phyloP scores from a whole-genome alignment of 2,888 invertebrate genomes.

The Cerastis leucographa region DNA sequence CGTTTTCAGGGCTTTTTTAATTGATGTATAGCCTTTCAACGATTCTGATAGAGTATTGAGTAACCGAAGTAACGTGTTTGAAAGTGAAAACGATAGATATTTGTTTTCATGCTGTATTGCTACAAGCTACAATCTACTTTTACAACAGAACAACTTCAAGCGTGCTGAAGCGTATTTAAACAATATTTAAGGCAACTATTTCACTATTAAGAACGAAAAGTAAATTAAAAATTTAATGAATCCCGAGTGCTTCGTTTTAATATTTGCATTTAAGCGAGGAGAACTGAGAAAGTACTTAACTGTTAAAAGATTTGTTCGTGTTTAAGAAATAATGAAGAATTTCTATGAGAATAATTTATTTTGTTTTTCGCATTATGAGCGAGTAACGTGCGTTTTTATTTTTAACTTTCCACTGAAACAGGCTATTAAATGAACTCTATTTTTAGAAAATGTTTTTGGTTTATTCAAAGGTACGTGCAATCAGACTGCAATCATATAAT shows the following conservation, averaged over 20 bases:
- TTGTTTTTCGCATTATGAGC: constrained; percentile 13
- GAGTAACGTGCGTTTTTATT: background rate
- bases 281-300: constrained; percentile 26
- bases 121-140: background rate
- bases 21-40: constrained; percentile 11
- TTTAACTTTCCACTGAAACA: constrained; percentile 24
- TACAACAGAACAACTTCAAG: background rate
- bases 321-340: constrained; percentile 2
- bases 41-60: background rate
- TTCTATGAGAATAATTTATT: constrained; percentile 26
- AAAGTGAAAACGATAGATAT: background rate
- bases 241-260: constrained; percentile 27
- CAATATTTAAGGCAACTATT: constrained; percentile 20
- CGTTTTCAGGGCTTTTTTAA: background rate
- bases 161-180: background rate
- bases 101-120: background rate
- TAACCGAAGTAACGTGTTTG: background rate
- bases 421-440: background rate
- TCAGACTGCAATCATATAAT: no score
- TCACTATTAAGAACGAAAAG: constrained; percentile 8
- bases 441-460: no score
- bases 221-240: constrained; percentile 7
- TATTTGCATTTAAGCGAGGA: constrained; percentile 33
- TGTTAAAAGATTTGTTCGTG: constrained; percentile 27
- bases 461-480: background rate